Conservation (phyloP, 2,113 vertebrate genomes). For the Nothoprocta perdicaria region DNA sequence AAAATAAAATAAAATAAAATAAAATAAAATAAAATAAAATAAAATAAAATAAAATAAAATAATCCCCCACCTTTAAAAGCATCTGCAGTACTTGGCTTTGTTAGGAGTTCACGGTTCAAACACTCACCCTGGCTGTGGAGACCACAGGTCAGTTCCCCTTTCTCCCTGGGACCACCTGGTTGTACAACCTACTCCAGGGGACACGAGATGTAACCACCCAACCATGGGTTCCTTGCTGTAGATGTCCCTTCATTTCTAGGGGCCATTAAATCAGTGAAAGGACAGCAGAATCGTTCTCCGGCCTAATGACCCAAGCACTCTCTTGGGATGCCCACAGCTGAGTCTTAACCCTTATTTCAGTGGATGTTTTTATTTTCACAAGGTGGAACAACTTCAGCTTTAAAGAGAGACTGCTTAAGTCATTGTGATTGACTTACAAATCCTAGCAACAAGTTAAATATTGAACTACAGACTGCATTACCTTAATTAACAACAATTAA, state of each 20-base stretch:
- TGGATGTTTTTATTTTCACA: background rate
- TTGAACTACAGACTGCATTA: background rate
- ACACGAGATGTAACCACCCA: background rate
- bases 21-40: no score
- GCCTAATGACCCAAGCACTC: background rate
- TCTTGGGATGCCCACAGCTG: background rate
- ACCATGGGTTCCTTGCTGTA: background rate
- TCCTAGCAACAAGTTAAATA: background rate
- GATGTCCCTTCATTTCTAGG: background rate
- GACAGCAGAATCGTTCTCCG: background rate
- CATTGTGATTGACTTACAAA: background rate
- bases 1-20: no score
- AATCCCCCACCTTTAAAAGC: no score
- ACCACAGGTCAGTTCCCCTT: background rate
- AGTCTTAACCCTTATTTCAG: slow-evolving; percentile 3
- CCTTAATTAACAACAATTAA: slow-evolving; percentile 11
- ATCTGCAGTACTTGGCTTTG: background rate
- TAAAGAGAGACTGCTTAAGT: background rate
- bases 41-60: background rate
- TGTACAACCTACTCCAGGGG: background rate
- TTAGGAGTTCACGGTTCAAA: background rate
- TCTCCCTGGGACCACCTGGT: background rate
- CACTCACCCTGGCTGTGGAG: background rate
- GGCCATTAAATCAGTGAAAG: background rate
- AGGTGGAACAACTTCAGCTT: background rate